Conservation (phyloP, 2,797 vertebrate genomes). For the Falco cherrug region DNA sequence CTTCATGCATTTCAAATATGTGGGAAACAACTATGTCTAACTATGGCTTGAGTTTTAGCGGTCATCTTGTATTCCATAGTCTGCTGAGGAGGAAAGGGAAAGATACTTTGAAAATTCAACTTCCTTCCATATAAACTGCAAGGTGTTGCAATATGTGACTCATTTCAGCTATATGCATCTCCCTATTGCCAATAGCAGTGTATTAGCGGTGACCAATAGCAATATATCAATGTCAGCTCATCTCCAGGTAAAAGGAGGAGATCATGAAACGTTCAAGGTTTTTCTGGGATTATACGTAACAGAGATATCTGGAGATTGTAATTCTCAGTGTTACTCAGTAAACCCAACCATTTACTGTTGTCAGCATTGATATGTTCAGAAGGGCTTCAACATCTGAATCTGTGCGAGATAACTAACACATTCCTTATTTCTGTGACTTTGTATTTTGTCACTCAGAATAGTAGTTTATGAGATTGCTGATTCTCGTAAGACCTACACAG, state of each 20-base stretch:
- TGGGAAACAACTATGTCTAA: background rate
- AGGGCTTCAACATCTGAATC: background rate
- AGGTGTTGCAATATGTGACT: background rate
- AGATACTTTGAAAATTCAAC: background rate
- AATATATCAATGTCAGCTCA: background rate
- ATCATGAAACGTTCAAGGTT: slow-evolving; percentile 17
- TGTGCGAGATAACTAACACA: background rate
- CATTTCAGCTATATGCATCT: background rate
- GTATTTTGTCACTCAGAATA: background rate
- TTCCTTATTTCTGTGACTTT: background rate
- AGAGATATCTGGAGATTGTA: background rate
- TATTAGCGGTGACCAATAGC: slow-evolving; percentile 16
- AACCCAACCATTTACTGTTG: background rate
- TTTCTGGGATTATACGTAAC: background rate
- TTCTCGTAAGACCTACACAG: background rate
- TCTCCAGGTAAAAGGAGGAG: slow-evolving; percentile 17
- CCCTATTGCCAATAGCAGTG: background rate
- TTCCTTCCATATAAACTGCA: background rate
- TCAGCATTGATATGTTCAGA: background rate
- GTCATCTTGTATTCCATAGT: background rate
- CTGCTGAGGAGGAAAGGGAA: background rate
- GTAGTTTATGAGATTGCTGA: background rate
- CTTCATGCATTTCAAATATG: background rate
- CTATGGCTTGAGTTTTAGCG: background rate
- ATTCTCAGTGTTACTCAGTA: background rate